Conservation (phyloP, 2,888 invertebrate species). For the Lasioglossum calceatum region DNA sequence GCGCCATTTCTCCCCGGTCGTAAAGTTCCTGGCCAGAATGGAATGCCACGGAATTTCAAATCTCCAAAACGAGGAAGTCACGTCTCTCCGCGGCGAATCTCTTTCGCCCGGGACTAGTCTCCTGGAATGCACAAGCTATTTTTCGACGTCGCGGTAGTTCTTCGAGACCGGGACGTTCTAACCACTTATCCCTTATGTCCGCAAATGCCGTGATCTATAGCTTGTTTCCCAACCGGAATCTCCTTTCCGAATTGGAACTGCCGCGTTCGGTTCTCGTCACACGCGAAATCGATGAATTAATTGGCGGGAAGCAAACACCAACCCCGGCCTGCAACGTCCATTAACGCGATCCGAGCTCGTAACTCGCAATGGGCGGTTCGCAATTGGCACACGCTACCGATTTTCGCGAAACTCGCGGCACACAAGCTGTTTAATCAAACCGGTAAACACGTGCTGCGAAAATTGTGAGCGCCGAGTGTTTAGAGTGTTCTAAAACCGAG, state of each 20-base stretch:
- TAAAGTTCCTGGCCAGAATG: neutral
- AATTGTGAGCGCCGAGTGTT: neutral
- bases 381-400: neutral
- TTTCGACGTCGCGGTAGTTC: neutral
- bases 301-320: neutral
- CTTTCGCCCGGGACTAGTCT: neutral
- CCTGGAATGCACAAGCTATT: neutral
- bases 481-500: neutral
- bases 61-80: slow-evolving; percentile 3
- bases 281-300: neutral
- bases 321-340: neutral
- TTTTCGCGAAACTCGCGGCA: neutral
- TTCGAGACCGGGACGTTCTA: neutral
- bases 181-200: neutral
- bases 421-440: neutral
- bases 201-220: neutral
- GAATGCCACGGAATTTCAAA: neutral
- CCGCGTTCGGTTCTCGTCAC: neutral
- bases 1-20: neutral
- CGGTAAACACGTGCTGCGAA: neutral
- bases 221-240: neutral
- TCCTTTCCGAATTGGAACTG: neutral
- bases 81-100: neutral
- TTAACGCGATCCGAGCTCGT: neutral
- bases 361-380: neutral